phyloP scores from a whole-genome alignment of 2,797 vertebrate genomes.

The Sebastes diaconus region DNA sequence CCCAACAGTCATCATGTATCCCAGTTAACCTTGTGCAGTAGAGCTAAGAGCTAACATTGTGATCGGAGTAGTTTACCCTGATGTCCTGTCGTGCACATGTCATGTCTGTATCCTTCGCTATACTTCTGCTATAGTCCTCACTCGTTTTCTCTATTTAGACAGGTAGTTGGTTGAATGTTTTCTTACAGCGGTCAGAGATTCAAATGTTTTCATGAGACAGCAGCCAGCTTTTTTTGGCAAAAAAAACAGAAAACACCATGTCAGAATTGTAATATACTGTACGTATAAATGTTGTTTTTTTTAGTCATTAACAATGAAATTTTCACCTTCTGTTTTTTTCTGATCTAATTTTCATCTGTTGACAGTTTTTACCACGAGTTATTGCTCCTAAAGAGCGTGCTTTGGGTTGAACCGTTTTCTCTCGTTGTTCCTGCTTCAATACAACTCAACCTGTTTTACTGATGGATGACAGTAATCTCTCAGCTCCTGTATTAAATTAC shows the following conservation, averaged over 20 bases:
- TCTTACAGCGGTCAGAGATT: slow-evolving; percentile 54
- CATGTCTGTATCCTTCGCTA: slow-evolving; percentile 65
- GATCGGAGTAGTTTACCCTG: slow-evolving; percentile 69
- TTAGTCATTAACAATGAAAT: slow-evolving; percentile 13
- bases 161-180: slow-evolving; percentile 66
- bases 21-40: slow-evolving; percentile 70
- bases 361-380: slow-evolving; percentile 13
- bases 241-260: background rate
- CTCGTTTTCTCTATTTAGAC: slow-evolving; percentile 66
- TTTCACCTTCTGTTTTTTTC: slow-evolving; percentile 23
- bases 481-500: slow-evolving; percentile 9
- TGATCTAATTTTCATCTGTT: slow-evolving; percentile 17
- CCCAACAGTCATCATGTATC: slow-evolving; percentile 56
- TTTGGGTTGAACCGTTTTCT: slow-evolving; percentile 22
- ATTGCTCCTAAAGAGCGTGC: background rate
- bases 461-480: slow-evolving; percentile 19
- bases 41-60: slow-evolving; percentile 70
- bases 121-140: slow-evolving; percentile 59
- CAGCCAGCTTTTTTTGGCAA: slow-evolving; percentile 31
- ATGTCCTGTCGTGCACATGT: slow-evolving; percentile 68
- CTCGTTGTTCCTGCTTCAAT: background rate
- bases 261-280: slow-evolving; percentile 46
- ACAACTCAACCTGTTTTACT: slow-evolving; percentile 4
- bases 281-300: slow-evolving; percentile 14
- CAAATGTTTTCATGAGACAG: slow-evolving; percentile 44